Evolutionary conservation across 2,888 invertebrate species (phyloP), one percentile per base, ranked within the genome.

Genomic region (Ceraclea dissimilis): DNA sequence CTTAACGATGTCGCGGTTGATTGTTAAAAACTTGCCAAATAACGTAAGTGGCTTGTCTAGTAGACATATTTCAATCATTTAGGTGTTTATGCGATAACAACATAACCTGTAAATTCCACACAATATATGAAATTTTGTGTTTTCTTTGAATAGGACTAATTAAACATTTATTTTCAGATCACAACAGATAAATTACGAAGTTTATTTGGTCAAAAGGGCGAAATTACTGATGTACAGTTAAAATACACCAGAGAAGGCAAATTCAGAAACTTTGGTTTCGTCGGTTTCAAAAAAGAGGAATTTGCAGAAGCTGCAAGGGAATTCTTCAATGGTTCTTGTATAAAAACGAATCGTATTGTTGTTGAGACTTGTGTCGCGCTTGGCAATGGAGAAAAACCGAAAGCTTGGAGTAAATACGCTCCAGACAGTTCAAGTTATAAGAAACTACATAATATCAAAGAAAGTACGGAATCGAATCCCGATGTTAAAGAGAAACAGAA

Each of bases 321-420:
- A 17, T 84, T 85, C 67, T 92, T 93, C 63, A 80, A 98, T 71
- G 86, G 90, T 57, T 85, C 90, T 1, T 96, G 83, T 68, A 83
- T 98, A 52, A 87, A 88, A 63, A 89, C 93, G 1, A 84, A 83
- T 66, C 86, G 82, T 74, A 88, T 98, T 60, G 78, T 79, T 64
- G 92, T 96, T 0, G 84, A 92, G 69, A 69, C 75, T 2, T 90
- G 89, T 69, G 80, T 83, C 2, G 74, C 80, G 52, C 73, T 90
- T 64, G 88, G 88, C 65, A 79, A 76, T 63, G 71, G 56, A 8
- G 52, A 78, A 52, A 95, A 95, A 70, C 91, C 93, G 1, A 83
- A 90, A 71, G 83, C 95, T 0, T 95, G 95, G 94, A 96, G 94
- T 70, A 94, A 93, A 75, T 88, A 95, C 75, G 83, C 93, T 1